phyloP scores from a whole-genome alignment of 2,113 vertebrate species.

The Neotoma lepida region DNA sequence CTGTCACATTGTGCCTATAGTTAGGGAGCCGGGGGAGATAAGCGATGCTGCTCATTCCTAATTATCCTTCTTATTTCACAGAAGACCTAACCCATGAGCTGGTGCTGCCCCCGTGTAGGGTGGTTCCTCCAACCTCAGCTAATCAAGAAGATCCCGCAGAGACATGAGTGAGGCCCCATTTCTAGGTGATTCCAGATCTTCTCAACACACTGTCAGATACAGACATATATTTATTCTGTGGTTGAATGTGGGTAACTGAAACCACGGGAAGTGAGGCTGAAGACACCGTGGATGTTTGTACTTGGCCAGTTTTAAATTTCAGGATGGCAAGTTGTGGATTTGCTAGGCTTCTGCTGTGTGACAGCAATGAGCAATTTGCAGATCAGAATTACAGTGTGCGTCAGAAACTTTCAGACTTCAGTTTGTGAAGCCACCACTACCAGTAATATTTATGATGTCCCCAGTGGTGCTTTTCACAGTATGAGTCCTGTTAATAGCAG shows the following conservation, averaged over 20 bases:
- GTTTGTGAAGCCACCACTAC: not conserved
- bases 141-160: not conserved
- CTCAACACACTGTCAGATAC: not conserved
- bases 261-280: not conserved
- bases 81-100: not conserved
- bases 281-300: not conserved
- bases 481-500: not conserved
- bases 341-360: not conserved
- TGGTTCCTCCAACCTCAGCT: not conserved
- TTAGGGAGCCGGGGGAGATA: not conserved
- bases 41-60: too few relatives aligned
- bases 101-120: too few relatives aligned
- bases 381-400: not conserved
- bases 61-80: not conserved
- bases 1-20: not conserved
- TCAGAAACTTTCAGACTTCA: constrained; percentile 15
- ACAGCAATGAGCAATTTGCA: not conserved
- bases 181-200: too few relatives aligned
- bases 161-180: not conserved
- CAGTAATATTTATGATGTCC: not conserved
- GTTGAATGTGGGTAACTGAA: not conserved
- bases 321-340: not conserved
- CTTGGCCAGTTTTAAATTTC: constrained; percentile 39
- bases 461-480: not conserved
- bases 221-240: not conserved